Evolutionary conservation across 2,888 invertebrate species (phyloP), one percentile per base, ranked within the genome.

Genomic region (Sipha maydis): DNA sequence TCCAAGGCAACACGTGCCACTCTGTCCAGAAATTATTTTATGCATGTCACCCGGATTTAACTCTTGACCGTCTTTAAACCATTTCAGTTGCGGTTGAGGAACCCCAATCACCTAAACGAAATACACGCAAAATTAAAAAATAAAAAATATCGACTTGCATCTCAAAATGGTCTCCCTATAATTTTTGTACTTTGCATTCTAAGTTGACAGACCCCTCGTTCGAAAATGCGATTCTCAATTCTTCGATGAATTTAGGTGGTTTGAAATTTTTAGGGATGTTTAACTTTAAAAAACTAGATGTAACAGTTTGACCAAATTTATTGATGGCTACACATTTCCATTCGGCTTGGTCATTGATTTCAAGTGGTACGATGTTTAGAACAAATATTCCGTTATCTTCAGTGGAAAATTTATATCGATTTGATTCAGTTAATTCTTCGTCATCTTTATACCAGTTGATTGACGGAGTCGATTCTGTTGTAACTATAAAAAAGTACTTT

Each of bases 251-350:
- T 90, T 95, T 94, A 0, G 97, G 97, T 90, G 96, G 97, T 91
- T 97, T 97, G 91, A 95, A 97, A 92, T 97, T 97, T 91, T 96
- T 94, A 3, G 97, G 97, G 92, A 97, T 96, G 90, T 95, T 94
- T 77, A 97, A 92, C 92, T 96, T 96, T 0, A 97, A 93, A 91
- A 96, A 97, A 92, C 97, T 96, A 0, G 97, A 96, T 0, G 97
- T 97, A 11, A 96, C 95, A 90, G 96, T 97, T 91, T 97, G 96
- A 0, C 97, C 97, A 91, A 95, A 97, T 91, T 97, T 97, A 91
- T 97, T 97, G 89, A 95, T 95, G 14, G 97, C 97, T 5, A 97
- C 95, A 91, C 97, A 97, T 92, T 97, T 97, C 97, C 97, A 97
- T 91, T 97, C 97, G 0, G 97, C 97, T 92, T 97, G 97, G 91